phyloP scores from a whole-genome alignment of 2,797 vertebrate species.

The Megalops cyprinoides region DNA sequence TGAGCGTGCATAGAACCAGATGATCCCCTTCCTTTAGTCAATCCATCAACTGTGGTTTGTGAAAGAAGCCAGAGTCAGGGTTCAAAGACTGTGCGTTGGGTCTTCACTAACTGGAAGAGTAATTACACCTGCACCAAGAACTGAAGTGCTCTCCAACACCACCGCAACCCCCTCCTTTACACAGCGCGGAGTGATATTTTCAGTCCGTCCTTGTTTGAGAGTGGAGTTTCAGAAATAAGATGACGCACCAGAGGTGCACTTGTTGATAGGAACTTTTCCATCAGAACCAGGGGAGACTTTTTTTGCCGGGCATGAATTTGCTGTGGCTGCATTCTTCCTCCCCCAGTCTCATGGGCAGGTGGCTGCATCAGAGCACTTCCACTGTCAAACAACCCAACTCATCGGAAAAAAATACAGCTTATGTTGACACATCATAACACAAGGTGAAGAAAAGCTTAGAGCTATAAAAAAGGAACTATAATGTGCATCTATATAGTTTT shows the following conservation, averaged over 20 bases:
- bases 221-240: neutral
- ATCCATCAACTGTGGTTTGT: conserved; percentile 52
- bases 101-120: conserved; percentile 56
- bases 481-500: neutral
- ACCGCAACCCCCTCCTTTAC: conserved; percentile 32
- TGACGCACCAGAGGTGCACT: neutral
- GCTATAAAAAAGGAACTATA: neutral
- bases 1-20: conserved; percentile 50
- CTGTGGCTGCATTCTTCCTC: conserved; percentile 10
- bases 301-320: conserved; percentile 7
- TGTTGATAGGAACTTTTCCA: conserved; percentile 8
- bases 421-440: conserved; percentile 14
- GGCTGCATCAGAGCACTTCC: conserved; percentile 11
- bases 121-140: conserved; percentile 54
- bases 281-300: conserved; percentile 3
- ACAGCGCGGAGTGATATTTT: neutral
- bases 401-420: neutral
- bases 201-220: neutral
- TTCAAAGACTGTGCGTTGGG: conserved; percentile 54
- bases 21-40: conserved; percentile 53
- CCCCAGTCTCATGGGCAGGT: neutral
- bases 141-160: conserved; percentile 42
- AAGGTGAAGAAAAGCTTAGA: conserved; percentile 7
- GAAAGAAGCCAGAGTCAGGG: conserved; percentile 40
- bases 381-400: conserved; percentile 14